phyloP scores from a whole-genome alignment of 1,140 invertebrate genomes.

The Sarcophaga peregrina region DNA sequence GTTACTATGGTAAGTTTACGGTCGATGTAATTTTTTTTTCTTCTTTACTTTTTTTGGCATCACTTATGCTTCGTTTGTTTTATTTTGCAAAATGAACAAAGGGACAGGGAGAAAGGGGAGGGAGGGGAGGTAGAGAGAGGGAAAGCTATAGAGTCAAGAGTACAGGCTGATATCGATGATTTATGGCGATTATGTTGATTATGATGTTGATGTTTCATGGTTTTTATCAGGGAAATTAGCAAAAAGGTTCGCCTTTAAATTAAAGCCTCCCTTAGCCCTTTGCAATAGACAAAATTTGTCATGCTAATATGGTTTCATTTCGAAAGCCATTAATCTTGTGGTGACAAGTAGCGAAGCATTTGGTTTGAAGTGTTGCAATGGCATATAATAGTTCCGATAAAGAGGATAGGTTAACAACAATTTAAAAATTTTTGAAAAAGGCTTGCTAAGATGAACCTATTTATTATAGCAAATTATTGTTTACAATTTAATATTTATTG shows the following conservation, averaged over 20 bases:
- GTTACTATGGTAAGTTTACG: conserved; percentile 78
- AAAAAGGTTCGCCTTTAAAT: neutral
- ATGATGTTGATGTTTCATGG: neutral
- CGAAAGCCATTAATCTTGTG: too few relatives aligned
- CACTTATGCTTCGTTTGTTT: neutral
- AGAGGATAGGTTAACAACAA: neutral
- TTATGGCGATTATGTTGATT: neutral
- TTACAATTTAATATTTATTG: neutral
- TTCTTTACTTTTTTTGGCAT: neutral
- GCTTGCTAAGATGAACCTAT: neutral
- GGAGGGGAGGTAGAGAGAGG: too few relatives aligned
- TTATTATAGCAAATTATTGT: neutral
- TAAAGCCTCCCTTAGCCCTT: too few relatives aligned
- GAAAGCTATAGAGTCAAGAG: neutral
- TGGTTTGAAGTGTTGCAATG: too few relatives aligned
- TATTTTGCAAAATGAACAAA: neutral
- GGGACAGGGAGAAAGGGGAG: too few relatives aligned
- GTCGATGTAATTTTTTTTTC: conserved; percentile 33
- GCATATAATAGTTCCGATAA: too few relatives aligned
- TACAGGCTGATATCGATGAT: neutral
- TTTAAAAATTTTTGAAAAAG: neutral
- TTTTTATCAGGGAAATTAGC: neutral
- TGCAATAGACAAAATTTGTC: too few relatives aligned
- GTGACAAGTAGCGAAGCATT: too few relatives aligned
- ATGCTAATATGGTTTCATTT: too few relatives aligned